phyloP scores from a whole-genome alignment of 1,140 invertebrate species.

The Brachionus paranguensis region DNA sequence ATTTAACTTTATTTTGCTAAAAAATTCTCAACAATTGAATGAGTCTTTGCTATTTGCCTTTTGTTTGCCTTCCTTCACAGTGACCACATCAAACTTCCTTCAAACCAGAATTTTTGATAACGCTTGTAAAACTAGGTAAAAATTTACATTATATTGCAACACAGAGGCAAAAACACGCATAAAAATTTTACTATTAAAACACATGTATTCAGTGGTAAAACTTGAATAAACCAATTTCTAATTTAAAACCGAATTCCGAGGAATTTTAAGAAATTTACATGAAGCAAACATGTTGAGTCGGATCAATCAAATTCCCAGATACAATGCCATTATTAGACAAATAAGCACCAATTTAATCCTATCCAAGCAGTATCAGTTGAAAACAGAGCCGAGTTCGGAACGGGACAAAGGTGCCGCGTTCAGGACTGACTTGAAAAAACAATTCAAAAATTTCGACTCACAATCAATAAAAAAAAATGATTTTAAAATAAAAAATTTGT shows the following conservation, averaged over 20 bases:
- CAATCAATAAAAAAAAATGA: background rate
- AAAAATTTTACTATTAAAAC: background rate
- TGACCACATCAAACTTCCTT: background rate
- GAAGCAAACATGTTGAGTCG: constrained; percentile 20
- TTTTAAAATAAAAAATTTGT: background rate
- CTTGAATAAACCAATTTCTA: background rate
- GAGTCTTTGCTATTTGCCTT: background rate
- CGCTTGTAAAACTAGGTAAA: background rate
- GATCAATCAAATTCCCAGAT: background rate
- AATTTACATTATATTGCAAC: background rate
- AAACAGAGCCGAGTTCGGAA: background rate
- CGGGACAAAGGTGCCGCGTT: background rate
- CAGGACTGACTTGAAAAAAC: background rate
- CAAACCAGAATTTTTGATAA: background rate
- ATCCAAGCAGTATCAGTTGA: background rate
- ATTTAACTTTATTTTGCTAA: background rate
- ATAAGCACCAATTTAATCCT: constrained; percentile 10
- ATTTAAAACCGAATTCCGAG: background rate
- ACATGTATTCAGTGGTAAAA: background rate
- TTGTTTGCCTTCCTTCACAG: too few relatives aligned
- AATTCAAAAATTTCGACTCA: background rate
- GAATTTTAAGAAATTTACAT: background rate
- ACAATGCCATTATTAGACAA: background rate
- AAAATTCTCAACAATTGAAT: background rate
- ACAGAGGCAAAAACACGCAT: background rate